phyloP scores from a whole-genome alignment of 2,797 vertebrate genomes.

The Peromyscus attwateri region DNA sequence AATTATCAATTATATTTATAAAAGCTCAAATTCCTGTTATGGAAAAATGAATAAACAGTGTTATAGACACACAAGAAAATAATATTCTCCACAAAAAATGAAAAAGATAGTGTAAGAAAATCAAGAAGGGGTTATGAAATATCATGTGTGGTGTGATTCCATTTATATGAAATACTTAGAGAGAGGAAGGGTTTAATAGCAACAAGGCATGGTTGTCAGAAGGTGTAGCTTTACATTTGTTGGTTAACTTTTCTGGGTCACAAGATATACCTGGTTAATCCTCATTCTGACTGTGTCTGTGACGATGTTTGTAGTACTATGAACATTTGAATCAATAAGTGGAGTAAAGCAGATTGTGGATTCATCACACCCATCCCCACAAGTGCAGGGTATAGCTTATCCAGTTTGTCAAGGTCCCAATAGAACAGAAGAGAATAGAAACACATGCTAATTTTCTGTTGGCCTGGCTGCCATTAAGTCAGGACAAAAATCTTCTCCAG shows the following conservation, averaged over 20 bases:
- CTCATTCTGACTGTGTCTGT: background rate
- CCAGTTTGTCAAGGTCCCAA: too few relatives aligned
- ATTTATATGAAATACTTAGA: background rate
- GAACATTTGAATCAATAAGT: background rate
- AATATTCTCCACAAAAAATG: background rate
- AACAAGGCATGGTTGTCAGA: background rate
- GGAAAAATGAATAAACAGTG: background rate
- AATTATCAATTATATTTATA: background rate
- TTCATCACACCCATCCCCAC: background rate
- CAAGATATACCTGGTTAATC: background rate
- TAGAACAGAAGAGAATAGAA: background rate
- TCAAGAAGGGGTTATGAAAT: background rate
- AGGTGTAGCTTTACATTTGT: background rate
- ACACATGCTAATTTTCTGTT: background rate
- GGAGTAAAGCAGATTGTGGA: background rate
- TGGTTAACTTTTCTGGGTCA: background rate
- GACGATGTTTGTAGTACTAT: background rate
- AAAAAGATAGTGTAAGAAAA: background rate
- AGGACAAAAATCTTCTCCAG: background rate
- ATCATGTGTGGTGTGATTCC: background rate
- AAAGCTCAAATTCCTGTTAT: background rate
- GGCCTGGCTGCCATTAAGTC: background rate
- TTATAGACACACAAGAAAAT: background rate
- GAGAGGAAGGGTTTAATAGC: background rate
- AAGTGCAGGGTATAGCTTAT: fast-evolving